Percentiles rank a stretch among this genome's conserved stretches.
These are phyloP conservation scores for Ambastaia sidthimunki DNA, from an alignment of 2,797 vertebrate species.

Conservation along the genomic window DNA sequence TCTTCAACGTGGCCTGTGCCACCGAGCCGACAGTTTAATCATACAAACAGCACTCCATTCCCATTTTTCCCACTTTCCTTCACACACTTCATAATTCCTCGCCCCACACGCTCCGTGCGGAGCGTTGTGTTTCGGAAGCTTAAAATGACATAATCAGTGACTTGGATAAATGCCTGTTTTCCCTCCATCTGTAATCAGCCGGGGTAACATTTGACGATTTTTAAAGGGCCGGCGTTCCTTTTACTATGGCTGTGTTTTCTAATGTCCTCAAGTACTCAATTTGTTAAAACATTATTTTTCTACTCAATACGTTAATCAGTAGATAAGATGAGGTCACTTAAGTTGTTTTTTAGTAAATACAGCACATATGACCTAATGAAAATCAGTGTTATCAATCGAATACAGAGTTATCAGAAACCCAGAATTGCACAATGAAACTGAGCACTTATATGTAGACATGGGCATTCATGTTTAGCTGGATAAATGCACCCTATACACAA, in stretches of 20 bases:
- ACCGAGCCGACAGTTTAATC: constrained; percentile 82
- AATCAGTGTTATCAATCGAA: no score
- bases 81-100: constrained; percentile 80
- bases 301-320: not conserved
- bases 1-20: constrained; percentile 76
- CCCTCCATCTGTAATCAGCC: constrained; percentile 76
- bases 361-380: not conserved
- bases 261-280: not conserved
- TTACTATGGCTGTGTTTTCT: not conserved
- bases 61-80: constrained; percentile 78
- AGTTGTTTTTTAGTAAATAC: not conserved
- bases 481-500: not conserved
- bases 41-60: constrained; percentile 82
- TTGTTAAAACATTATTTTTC: not conserved
- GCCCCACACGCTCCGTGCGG: constrained; percentile 73
- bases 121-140: constrained; percentile 74
- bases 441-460: not conserved
- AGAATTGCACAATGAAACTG: not conserved
- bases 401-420: not conserved
- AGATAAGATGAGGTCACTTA: not conserved
- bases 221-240: constrained; percentile 58
- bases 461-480: not conserved
- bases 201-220: constrained; percentile 65
- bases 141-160: constrained; percentile 85
- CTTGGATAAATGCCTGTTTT: constrained; percentile 82